Base-by-base conservation (phyloP, 2,113 vertebrate genomes). In the Xyliphius kryptos region DNA sequence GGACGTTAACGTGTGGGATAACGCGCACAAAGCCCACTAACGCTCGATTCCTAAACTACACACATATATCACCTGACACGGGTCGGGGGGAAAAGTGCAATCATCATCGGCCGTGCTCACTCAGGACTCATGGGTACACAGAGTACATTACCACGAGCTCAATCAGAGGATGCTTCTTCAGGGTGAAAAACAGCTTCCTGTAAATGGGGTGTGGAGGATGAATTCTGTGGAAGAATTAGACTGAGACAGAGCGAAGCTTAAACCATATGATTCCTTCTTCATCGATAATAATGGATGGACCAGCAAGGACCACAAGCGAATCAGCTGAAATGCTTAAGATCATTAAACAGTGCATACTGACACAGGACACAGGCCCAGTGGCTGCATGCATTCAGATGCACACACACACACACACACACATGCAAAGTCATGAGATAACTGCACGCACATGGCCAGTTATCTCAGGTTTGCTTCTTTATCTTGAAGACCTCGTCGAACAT, bases 191-290 rank as follows among this genome's bases (percentile, higher is more conserved):
- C 37, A 59, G 70, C 50, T 61, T 62, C 17, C 16, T 63, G 70
- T 63, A 66, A 67, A 49, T 72, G 49, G 63, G 70, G 70, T 67
- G 70, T 72, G 60, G 54, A 63, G 54, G 70, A 72, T 63, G 65
- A 68, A 72, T 67, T 67, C 36, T 41, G 36, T 36, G 40, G 59
- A 67, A 52, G 16, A 63, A 63, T 72, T 72, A 59, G 41, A 15
- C 44, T 10, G 16, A 43, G 68, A 53, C 43, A 53, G 21, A 37
- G 54, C 7, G 26, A 21, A 38, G 50, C 22, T 20, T 10, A 55
- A 67, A 37, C 67, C 54, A 57, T 16, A 59, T 67, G 38, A 72
- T 48, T 54, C 63, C 60, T 58, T 51, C 55, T 44, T 54, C 49
- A 55, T 55, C 59, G 60, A 63, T 67, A 72, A 56, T 50, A 72